Evolutionary conservation across 1,140 invertebrate species (phyloP), one percentile per base, ranked within the genome.

Genomic region (Brachionus rubens): DNA sequence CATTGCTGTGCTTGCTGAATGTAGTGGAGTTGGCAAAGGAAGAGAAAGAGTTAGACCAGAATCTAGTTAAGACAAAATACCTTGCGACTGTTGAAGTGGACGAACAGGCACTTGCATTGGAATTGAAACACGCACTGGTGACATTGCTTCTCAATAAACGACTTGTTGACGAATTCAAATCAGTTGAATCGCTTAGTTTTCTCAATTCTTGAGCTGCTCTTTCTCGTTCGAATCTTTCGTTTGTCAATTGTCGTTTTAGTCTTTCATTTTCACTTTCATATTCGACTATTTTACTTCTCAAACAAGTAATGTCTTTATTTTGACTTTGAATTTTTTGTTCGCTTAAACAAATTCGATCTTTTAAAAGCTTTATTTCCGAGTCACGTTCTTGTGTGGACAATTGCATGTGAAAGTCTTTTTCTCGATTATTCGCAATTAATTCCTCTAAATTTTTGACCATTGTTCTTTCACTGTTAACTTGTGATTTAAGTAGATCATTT

Each of bases 301-400:
- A 78, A 14, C 80, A 80, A 1, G 80, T 80, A 47, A 85, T 79
- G 72, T 85, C 84, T 62, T 83, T 78, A 40, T 80, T 82, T 77
- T 84, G 83, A 47, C 79, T 82, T 78, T 85, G 82, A 14, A 84
- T 78, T 79, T 85, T 85, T 76, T 81, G 83, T 30, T 85, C 83
- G 75, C 83, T 83, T 0, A 84, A 79, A 12, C 79, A 79, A 21
- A 84, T 79, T 56, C 83, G 76, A 70, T 85, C 84, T 77, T 82
- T 84, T 7, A 85, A 75, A 79, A 84, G 80, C 70, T 84, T 82
- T 26, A 84, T 78, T 77, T 85, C 84, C n/a, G 83, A 81, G 33
- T 79, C 80, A 46, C 80, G 82, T 70, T 85, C 84, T 79, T 85
- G 83, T 28, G 79, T 59, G 6, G 79, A 70, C 24, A 85, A 77